Evolutionary conservation across 2,888 invertebrate genomes (phyloP).

Genomic region (Agonum fuliginosum): DNA sequence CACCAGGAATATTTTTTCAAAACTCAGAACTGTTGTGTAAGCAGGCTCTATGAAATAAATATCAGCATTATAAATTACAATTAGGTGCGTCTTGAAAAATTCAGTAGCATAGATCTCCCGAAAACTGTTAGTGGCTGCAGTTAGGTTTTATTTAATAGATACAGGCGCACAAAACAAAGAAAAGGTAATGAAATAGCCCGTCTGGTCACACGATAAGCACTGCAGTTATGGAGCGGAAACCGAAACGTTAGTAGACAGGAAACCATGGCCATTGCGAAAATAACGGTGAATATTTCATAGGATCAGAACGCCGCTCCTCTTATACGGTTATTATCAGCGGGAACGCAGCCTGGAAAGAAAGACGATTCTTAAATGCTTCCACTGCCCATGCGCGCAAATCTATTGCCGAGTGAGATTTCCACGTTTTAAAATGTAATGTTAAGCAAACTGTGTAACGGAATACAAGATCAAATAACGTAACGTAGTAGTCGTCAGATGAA

Average conservation of each 20-base stretch:
- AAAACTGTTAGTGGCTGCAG: slow-evolving; percentile 4
- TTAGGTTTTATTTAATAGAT: slow-evolving; percentile 25
- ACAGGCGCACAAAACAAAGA: slow-evolving; percentile 4
- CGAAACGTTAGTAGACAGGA: slow-evolving; percentile 65
- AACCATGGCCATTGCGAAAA: slow-evolving; percentile 63
- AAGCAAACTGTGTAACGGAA: slow-evolving; percentile 18
- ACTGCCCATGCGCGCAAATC: slow-evolving; percentile 26
- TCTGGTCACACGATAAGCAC: slow-evolving; percentile 49
- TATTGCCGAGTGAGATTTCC: slow-evolving; percentile 20
- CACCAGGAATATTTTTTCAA: too few species aligned
- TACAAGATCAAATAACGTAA: slow-evolving; percentile 21
- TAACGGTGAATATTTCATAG: slow-evolving; percentile 66
- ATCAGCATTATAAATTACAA: slow-evolving; percentile 17
- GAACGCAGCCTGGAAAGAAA: slow-evolving; percentile 14
- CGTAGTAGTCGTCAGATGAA: too few species aligned
- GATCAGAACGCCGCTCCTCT: slow-evolving; percentile 58
- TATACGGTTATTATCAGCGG: slow-evolving; percentile 54
- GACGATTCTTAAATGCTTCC: slow-evolving; percentile 12
- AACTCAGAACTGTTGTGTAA: too few species aligned
- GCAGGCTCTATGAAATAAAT: too few species aligned
- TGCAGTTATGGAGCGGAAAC: slow-evolving; percentile 67
- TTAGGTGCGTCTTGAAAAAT: background rate
- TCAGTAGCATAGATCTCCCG: background rate
- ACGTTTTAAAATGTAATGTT: slow-evolving; percentile 27
- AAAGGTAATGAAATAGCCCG: slow-evolving; percentile 43